A percentile compares a stretch with the other conserved stretches of the same genome.
phyloP scores from a whole-genome alignment of 1,140 invertebrate genomes.

The Philotrypesis tridentata region DNA sequence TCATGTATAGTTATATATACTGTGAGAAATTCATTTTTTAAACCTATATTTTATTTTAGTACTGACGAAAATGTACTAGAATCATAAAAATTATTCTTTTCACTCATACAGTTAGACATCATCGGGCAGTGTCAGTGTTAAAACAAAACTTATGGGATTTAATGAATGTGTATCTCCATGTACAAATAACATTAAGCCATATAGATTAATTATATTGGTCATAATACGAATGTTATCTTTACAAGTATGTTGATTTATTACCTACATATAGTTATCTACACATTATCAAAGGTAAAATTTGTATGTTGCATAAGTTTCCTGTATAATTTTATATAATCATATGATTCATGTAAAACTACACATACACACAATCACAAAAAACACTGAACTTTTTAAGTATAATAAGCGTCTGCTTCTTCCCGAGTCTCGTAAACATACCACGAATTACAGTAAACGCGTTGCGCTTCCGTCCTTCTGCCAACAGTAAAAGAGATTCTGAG shows the following conservation, averaged over 20 bases:
- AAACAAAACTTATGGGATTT: constrained; percentile 28
- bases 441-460: background rate
- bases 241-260: constrained; percentile 27
- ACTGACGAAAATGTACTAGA: constrained; percentile 16
- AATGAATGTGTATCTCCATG: constrained; percentile 33
- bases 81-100: background rate
- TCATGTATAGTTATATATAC: constrained; percentile 41
- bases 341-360: constrained; percentile 15
- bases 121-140: background rate
- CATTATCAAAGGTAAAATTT: constrained; percentile 17
- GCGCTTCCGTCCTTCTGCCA: constrained; percentile 23
- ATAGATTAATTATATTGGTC: constrained; percentile 34
- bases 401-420: background rate
- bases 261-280: background rate
- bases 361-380: background rate
- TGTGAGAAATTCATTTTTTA: constrained; percentile 41
- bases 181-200: constrained; percentile 42
- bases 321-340: constrained; percentile 35
- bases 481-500: background rate
- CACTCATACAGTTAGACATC: background rate
- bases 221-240: constrained; percentile 31
- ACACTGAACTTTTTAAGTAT: background rate
- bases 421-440: background rate
- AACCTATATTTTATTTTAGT: constrained; percentile 31
- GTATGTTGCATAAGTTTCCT: background rate